A percentile compares a stretch with the other conserved stretches of the same genome.
Conservation (phyloP, 2,888 invertebrate species). For the Rhopalosiphum nymphaeae region DNA sequence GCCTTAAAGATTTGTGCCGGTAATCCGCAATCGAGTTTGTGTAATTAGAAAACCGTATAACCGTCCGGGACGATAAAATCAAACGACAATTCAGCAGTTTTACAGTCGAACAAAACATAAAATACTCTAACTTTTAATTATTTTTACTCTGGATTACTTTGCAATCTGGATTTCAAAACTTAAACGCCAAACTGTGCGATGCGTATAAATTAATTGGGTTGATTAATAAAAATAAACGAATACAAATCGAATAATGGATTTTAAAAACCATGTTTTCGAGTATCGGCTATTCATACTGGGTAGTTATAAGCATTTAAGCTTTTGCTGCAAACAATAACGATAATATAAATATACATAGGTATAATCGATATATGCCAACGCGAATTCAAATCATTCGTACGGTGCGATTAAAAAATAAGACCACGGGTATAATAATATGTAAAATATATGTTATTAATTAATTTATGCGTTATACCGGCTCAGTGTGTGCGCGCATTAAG, state of each 20-base stretch:
- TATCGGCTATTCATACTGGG: neutral
- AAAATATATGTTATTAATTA: neutral
- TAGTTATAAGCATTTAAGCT: neutral
- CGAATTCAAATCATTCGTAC: neutral
- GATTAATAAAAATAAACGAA: neutral
- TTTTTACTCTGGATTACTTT: slow-evolving; percentile 4
- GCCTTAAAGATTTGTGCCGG: neutral
- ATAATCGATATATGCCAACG: neutral
- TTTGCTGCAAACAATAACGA: neutral
- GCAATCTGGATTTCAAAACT: slow-evolving; percentile 5
- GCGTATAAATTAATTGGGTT: neutral
- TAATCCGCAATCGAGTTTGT: neutral
- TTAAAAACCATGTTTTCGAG: neutral
- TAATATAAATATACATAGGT: neutral
- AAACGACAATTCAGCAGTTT: neutral
- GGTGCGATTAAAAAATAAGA: neutral
- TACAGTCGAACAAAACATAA: neutral
- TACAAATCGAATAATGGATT: neutral
- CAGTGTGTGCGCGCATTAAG: too few species aligned
- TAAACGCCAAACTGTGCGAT: neutral
- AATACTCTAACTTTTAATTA: neutral
- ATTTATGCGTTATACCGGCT: neutral
- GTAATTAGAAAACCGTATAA: neutral
- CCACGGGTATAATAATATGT: too few species aligned
- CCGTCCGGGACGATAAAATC: neutral